Base-by-base conservation (phyloP, 2,888 invertebrate genomes). In the Scelioninae gen. 2 region DNA sequence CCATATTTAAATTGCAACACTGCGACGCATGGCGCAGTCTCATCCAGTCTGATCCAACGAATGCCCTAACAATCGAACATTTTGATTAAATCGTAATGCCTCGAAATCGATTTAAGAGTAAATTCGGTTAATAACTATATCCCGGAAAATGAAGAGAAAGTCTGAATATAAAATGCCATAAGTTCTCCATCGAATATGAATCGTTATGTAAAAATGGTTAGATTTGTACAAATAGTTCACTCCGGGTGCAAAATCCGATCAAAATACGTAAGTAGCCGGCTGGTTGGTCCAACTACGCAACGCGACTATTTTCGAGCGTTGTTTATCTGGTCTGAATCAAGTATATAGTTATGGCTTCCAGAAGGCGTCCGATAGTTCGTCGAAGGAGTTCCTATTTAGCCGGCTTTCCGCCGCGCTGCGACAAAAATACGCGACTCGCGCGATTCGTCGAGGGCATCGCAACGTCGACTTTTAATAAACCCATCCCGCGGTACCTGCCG, bases 311-410 rank as follows among this genome's bases (percentile, higher is more conserved):
- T 71, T 71, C 58, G 63, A 63, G 64, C 70, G 48, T 46, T 71
- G 71, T 71, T 71, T 71, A 84, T 84, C 84, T 81, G 82, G 80
- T 82, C 82, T 78, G 81, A 79, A 84, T 83, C 79, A 80, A 80
- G 79, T 82, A 81, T 83, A 83, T 82, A 81, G 81, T 84, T 83
- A 83, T 82, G 83, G 81, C 80, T 84, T 84, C 83, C 84, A 84
- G 83, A 84, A 83, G 84, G 83, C 81, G 78, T 69, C 76, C 81
- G 80, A 83, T 83, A 81, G 80, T 83, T 84, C 83, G 76, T 76
- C 80, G 83, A 84, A 84, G 79, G 79, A 79, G 81, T 81, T 75
- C 77, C 80, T 80, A 80, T 81, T n/a, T 82, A 81, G 79, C 79
- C 70, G 76, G 67, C 52, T 60, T 61, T 63, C 65, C 63, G 69